phyloP scores from a whole-genome alignment of 2,113 vertebrate species.

The Chascanopsetta lugubris region DNA sequence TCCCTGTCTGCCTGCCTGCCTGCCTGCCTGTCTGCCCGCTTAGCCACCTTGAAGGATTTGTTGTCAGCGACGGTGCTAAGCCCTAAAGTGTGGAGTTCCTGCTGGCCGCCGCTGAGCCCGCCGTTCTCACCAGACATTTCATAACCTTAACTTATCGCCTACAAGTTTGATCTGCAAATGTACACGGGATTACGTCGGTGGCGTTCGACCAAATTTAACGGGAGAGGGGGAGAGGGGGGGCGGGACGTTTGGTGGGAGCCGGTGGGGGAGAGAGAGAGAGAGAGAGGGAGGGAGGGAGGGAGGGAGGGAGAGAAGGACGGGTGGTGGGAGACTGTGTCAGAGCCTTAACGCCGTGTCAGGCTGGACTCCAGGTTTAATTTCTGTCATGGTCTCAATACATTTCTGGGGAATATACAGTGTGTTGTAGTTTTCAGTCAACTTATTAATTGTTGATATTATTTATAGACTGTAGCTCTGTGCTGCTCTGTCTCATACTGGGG shows the following conservation, averaged over 20 bases:
- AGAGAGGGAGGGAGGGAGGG: background rate
- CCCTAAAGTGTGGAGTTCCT: constrained; percentile 65
- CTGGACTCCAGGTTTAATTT: constrained; percentile 30
- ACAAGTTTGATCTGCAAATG: constrained; percentile 75
- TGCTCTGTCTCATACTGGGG: constrained; percentile 46
- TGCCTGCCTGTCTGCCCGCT: constrained; percentile 54
- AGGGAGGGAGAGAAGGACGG: too few species aligned
- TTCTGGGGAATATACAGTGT: too few species aligned
- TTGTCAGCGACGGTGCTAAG: constrained; percentile 64
- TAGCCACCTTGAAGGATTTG: constrained; percentile 74
- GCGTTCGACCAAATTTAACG: constrained; percentile 62
- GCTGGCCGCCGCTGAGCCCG: constrained; percentile 58
- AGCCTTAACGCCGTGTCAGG: constrained; percentile 44
- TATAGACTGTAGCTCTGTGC: too few species aligned
- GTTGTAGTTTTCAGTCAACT: too few species aligned
- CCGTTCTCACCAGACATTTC: constrained; percentile 64
- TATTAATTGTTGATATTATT: too few species aligned
- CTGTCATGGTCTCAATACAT: too few species aligned
- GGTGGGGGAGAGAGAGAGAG: too few species aligned
- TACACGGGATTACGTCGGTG: constrained; percentile 73
- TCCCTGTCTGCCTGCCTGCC: too few species aligned
- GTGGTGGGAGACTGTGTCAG: constrained; percentile 26
- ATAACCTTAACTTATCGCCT: constrained; percentile 74
- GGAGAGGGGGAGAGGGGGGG: background rate
- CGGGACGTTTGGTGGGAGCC: too few species aligned